These are phyloP conservation scores for Lophotis ruficrista DNA, from an alignment of 2,113 vertebrate species.

Conservation along the genomic window DNA sequence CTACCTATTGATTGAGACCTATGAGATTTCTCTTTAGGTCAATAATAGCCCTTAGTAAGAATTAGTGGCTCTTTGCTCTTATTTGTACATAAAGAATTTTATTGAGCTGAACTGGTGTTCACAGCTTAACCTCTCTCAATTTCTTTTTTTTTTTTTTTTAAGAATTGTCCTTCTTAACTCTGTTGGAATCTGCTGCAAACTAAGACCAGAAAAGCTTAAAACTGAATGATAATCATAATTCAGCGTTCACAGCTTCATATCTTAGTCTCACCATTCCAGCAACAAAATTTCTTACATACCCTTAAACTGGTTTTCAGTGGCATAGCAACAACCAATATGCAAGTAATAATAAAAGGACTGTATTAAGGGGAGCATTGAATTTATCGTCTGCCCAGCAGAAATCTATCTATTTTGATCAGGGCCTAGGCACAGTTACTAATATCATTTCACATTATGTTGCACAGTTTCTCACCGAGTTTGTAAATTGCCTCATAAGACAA, in stretches of 20 bases:
- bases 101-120: neutral
- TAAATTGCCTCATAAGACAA: neutral
- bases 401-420: neutral
- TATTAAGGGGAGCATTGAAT: neutral
- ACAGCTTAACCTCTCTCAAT: neutral
- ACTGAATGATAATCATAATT: neutral
- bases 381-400: slow-evolving; percentile 1
- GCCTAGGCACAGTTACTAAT: slow-evolving; percentile 19
- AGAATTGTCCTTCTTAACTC: neutral
- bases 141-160: neutral
- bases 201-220: neutral
- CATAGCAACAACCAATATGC: neutral
- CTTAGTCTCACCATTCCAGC: neutral
- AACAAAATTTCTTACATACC: neutral
- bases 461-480: slow-evolving; percentile 6
- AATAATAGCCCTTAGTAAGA: slow-evolving; percentile 13
- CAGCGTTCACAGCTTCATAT: neutral
- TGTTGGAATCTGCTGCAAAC: neutral
- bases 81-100: slow-evolving; percentile 22
- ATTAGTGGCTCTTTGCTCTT: neutral
- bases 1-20: neutral
- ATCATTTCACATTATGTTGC: slow-evolving; percentile 55
- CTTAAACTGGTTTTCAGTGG: slow-evolving; percentile 21
- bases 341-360: neutral
- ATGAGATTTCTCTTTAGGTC: neutral